Base-by-base conservation (phyloP, 2,888 invertebrate species). In the Argynnis bischoffii region DNA sequence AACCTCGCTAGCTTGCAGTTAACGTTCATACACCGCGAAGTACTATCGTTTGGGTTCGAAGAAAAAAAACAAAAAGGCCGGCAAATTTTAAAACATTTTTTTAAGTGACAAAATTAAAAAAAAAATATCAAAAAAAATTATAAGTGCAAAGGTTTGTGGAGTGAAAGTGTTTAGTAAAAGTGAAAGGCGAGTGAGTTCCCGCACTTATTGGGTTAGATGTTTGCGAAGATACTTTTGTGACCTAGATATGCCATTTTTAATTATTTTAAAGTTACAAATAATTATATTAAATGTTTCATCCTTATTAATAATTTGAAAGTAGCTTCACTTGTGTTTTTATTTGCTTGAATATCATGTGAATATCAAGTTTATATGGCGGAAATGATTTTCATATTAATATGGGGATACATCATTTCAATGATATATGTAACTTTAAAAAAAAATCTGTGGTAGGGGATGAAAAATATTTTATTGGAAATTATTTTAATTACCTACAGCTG, bases 121-220 rank as follows among this genome's bases (percentile, higher is more conserved):
- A 48, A 48, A 26, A 3, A 47, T 47, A 6, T 46, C 31, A 48
- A 48, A 26, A 4, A 48, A 59, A 21, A 26, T 64, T 31, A 41
- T n/a, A 59, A 57, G 53, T 67, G 53, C 53, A n/a, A 59, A 70
- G 66, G 73, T 74, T 73, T 72, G 72, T 81, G 75, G 68, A 88
- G 91, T 89, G 91, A 90, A 91, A 91, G 91, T 90, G 87, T 78
- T 75, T 80, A 80, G 80, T 83, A 87, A 86, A 87, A 91, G 91
- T 91, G 91, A 91, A 91, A 91, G 91, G 88, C 75, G 77, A 76
- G 71, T 74, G 35, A 41, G 84, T 82, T 80, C 79, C 79, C 76
- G 76, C 75, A 69, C 54, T 72, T 79, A 83, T 82, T 79, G 76
- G 77, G 81, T 79, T 81, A 78, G 80, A 80, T 78, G 79, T 76